Base-by-base conservation (phyloP, 2,888 invertebrate genomes). In the Sminthurides aquaticus region DNA sequence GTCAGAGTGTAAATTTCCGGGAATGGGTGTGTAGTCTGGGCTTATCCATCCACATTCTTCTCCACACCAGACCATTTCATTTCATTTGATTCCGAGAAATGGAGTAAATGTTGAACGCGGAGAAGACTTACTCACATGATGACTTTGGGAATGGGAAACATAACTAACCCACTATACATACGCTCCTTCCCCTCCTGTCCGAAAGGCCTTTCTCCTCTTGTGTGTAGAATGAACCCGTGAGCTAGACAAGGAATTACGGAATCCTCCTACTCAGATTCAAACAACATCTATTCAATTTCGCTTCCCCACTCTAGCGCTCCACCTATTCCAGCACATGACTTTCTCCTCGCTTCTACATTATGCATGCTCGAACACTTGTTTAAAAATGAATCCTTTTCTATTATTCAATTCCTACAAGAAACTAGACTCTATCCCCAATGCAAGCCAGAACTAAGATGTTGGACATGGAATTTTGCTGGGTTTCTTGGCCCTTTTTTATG, bases 341-440 rank as follows among this genome's bases (percentile, higher is more conserved):
- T 22, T 20, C 22, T 20, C n/a, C n/a, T n/a, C n/a, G n/a, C 52
- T 52, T 20, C 52, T 52, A 5, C 8, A 52, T 52, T 52, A 52
- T 52, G 52, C 52, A 52, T 20, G 52, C 22, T 5, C 20, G 20
- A 22, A 15, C 52, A 52, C 52, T 52, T 52, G 52, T 52, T 52
- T 52, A 52, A 52, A 52, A 52, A 52, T 52, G 52, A 52, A 52
- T 52, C 22, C 22, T 52, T 22, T 20, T 52, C 52, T 20, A 52
- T 52, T 52, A 52, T 52, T 52, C 52, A 52, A 22, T 52, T 20
- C 22, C 20, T 20, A 52, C 22, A 22, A 8, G 18, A 5, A 15
- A 52, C 52, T 8, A 52, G 15, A 52, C 52, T n/a, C n/a, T n/a
- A n/a, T n/a, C n/a, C n/a, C n/a, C n/a, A 8, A 52, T 22, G 52